Evolutionary conservation across 2,113 vertebrate species (phyloP).

Genomic region (Dromiciops gliroides): DNA sequence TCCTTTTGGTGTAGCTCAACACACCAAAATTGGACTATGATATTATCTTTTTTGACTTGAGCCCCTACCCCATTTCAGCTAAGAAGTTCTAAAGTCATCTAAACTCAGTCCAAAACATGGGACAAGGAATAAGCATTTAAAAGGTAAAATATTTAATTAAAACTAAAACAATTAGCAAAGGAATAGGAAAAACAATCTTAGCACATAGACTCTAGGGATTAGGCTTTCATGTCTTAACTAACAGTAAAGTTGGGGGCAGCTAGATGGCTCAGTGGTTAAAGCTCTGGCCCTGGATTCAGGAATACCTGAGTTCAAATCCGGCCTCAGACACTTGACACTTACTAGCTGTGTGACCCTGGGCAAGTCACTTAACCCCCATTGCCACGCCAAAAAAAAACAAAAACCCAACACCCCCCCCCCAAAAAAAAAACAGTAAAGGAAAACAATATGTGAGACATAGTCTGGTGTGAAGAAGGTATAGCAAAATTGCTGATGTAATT

Average conservation of each 20-base stretch:
- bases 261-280: no score
- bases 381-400: no score
- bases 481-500: not conserved
- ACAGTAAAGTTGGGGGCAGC: no score
- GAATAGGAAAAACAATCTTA: not conserved
- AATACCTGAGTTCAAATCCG: no score
- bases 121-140: not conserved
- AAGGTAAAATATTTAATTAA: not conserved
- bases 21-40: slow-evolving; percentile 25
- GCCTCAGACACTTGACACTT: no score
- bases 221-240: not conserved
- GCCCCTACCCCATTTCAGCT: not conserved
- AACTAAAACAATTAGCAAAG: not conserved
- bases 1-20: slow-evolving; percentile 41
- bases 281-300: no score
- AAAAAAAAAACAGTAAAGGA: no score
- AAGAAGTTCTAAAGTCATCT: not conserved
- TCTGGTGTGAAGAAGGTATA: not conserved
- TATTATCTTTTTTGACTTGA: not conserved
- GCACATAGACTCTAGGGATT: not conserved
- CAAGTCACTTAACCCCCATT: no score
- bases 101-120: not conserved
- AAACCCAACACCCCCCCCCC: no score
- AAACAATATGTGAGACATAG: not conserved
- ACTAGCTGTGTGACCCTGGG: no score